These are phyloP conservation scores for Megaleporinus macrocephalus DNA, from an alignment of 2,113 vertebrate species.

Conservation along the genomic window DNA sequence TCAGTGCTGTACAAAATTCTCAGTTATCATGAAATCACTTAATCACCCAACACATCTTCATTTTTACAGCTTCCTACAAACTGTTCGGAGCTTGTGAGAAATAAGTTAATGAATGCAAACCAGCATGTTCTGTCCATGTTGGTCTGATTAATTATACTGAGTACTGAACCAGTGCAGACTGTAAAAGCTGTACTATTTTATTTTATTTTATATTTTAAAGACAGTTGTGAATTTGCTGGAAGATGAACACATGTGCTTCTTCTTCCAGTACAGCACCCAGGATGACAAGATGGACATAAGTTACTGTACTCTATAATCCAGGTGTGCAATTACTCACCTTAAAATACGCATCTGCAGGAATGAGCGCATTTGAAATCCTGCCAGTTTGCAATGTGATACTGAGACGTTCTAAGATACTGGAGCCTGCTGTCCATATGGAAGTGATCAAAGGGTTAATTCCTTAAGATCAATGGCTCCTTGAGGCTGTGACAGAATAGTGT, in stretches of 20 bases:
- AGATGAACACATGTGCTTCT: neutral
- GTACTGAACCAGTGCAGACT: too few relatives aligned
- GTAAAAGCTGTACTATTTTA: too few relatives aligned
- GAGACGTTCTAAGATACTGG: neutral
- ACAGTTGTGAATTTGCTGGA: neutral
- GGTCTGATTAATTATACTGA: too few relatives aligned
- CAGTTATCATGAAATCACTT: too few relatives aligned
- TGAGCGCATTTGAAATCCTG: neutral
- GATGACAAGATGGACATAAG: neutral
- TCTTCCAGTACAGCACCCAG: neutral
- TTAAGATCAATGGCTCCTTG: conserved; percentile 12
- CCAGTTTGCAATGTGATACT: neutral
- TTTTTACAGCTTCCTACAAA: too few relatives aligned
- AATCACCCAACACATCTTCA: too few relatives aligned
- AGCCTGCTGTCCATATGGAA: neutral
- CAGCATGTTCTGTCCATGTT: too few relatives aligned
- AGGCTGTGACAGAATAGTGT: neutral
- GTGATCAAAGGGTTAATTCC: conserved; percentile 22
- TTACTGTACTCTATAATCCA: neutral
- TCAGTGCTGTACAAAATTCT: too few relatives aligned
- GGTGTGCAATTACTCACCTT: neutral
- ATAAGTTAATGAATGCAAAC: too few relatives aligned
- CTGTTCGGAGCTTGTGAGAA: too few relatives aligned
- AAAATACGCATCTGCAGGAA: neutral
- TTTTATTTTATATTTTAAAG: too few relatives aligned